These are phyloP conservation scores for Hystrix cristata DNA, from an alignment of 2,113 vertebrate genomes.

Conservation along the genomic window DNA sequence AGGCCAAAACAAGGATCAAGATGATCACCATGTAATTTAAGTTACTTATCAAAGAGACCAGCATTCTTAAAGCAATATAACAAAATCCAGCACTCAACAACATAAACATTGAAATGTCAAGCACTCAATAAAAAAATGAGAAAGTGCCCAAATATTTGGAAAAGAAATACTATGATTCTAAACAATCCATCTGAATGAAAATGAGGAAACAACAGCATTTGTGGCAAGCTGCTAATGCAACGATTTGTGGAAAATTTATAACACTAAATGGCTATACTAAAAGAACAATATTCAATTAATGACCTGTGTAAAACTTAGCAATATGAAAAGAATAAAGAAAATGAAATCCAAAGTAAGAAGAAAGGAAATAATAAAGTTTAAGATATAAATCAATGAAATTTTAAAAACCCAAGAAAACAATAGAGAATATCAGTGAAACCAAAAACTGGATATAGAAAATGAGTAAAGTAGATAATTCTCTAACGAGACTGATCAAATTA, in stretches of 20 bases:
- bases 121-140: background rate
- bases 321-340: background rate
- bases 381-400: background rate
- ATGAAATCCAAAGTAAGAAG: constrained; percentile 2
- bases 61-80: background rate
- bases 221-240: background rate
- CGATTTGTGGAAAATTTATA: background rate
- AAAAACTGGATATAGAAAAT: background rate
- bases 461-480: background rate
- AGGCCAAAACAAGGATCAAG: background rate
- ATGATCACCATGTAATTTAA: background rate
- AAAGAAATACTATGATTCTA: background rate
- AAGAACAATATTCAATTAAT: background rate
- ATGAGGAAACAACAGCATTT: background rate
- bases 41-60: background rate
- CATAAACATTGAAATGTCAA: background rate
- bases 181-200: background rate
- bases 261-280: background rate
- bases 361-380: constrained; percentile 6
- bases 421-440: background rate
- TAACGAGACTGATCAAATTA: background rate
- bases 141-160: background rate
- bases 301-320: background rate
- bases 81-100: background rate
- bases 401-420: background rate